These are phyloP conservation scores for Sternotherus odoratus DNA, from an alignment of 2,797 vertebrate species.

Conservation along the genomic window DNA sequence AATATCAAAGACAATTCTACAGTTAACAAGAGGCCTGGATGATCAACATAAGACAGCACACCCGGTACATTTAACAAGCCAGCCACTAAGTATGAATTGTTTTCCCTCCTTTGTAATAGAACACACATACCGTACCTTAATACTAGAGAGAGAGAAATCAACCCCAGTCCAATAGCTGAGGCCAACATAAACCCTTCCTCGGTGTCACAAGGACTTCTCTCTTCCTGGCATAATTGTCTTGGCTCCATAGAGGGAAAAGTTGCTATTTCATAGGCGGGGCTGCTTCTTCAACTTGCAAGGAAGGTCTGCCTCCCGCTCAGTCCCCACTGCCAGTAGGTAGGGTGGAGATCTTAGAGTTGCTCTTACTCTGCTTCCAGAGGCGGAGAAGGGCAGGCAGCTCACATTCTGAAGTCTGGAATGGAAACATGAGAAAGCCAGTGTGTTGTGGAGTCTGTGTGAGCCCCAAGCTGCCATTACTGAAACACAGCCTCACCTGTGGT, in stretches of 20 bases:
- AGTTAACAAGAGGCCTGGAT: not conserved
- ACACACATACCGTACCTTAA: not conserved
- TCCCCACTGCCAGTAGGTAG: not conserved
- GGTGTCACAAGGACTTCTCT: not conserved
- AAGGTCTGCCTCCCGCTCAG: not conserved
- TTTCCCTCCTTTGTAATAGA: not conserved
- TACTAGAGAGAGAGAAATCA: not conserved
- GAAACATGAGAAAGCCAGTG: not conserved
- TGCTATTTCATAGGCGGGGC: not conserved
- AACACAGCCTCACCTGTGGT: not conserved
- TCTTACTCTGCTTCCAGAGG: not conserved
- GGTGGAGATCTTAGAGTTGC: not conserved
- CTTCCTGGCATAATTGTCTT: not conserved
- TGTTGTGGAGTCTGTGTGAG: not conserved
- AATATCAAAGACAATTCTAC: not conserved
- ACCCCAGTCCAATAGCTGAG: not conserved
- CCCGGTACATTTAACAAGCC: not conserved
- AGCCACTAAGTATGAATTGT: not conserved
- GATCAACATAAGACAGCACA: not conserved
- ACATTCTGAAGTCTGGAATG: no score
- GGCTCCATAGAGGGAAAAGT: not conserved
- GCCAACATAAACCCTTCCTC: not conserved
- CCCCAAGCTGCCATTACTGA: not conserved
- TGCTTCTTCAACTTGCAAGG: not conserved
- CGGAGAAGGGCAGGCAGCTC: not conserved